Base-by-base conservation (phyloP, 2,113 vertebrate species). In the Strix aluco region DNA sequence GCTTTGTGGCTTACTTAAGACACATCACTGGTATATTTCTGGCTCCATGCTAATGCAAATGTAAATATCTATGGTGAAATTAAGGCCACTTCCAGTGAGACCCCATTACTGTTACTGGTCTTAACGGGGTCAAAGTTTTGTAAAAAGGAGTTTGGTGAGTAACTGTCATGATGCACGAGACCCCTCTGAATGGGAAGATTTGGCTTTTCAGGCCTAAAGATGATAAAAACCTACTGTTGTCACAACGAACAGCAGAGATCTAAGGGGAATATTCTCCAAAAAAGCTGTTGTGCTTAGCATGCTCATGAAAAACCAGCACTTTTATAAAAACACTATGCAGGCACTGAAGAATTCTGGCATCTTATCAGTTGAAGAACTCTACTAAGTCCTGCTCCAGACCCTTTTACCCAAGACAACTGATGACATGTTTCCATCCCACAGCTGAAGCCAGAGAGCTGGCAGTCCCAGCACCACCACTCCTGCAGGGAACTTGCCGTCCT, bases 401-500 rank as follows among this genome's bases (percentile, higher is more conserved):
- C 15, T 65, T 36, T n/a, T 16, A 90, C 12, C 34, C 67, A 46
- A 52, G 72, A 93, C 32, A 59, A 0, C 1, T 10, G 32, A 63
- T 0, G 0, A 67, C 2, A 1, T 6, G 15, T 25, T 72, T 77
- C 72, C 40, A 91, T 20, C 42, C 25, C 32, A 72, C n/a, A 51
- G 77, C 8, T 1, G 1, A 47, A 61, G 40, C 44, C 52, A 8
- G 17, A 88, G 51, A 86, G 57, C 25, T 3, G 20, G 4, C 23
- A 36, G 9, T 10, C 34, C 25, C 63, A 77, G 34, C 17, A 80
- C 29, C 44, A n/a, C 4, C 10, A 27, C 25, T 66, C 11, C 19
- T 49, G 57, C 0, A 2, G 38, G 46, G n/a, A 67, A 38, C 59
- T 67, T 4, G 3, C 15, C 1, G 3, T 49, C 5, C 16, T n/a